Evolutionary conservation across 1,140 invertebrate species (phyloP).

Genomic region (Gonatopus flavifemur): DNA sequence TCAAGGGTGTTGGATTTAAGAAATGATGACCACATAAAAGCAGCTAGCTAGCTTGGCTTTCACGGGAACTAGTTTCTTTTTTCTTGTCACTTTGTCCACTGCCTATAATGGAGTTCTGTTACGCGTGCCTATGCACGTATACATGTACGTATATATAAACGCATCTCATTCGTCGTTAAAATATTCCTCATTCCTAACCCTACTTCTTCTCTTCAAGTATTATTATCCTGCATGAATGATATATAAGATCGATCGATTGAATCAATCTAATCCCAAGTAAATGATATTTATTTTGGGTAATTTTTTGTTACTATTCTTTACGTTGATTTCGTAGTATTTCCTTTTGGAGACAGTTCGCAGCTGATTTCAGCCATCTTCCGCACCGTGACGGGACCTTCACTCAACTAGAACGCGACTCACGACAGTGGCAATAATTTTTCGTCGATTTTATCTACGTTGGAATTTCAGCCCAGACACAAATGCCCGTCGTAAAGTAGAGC

Average conservation of each 20-base stretch:
- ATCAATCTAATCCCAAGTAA: neutral
- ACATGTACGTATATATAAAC: too few relatives aligned
- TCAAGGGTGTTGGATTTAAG: too few relatives aligned
- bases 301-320: constrained; percentile 9
- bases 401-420: constrained; percentile 1
- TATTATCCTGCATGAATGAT: neutral
- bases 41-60: too few relatives aligned
- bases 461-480: constrained; percentile 46
- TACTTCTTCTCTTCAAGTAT: too few relatives aligned
- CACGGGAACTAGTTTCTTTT: too few relatives aligned
- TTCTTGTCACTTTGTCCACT: too few relatives aligned
- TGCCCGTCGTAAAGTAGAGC: constrained; percentile 46
- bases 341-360: constrained; percentile 17
- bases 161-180: too few relatives aligned
- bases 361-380: constrained; percentile 10
- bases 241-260: constrained; percentile 9
- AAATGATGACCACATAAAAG: too few relatives aligned
- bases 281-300: constrained; percentile 9
- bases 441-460: constrained; percentile 46
- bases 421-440: constrained; percentile 48
- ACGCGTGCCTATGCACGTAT: too few relatives aligned
- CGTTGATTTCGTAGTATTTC: constrained; percentile 27
- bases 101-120: too few relatives aligned
- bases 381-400: constrained; percentile 9
- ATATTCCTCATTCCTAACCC: too few relatives aligned